A percentile compares a stretch with the other conserved stretches of the same genome.
These are phyloP conservation scores for Alligator mississippiensis DNA, from an alignment of 2,113 vertebrate genomes.

Conservation along the genomic window DNA sequence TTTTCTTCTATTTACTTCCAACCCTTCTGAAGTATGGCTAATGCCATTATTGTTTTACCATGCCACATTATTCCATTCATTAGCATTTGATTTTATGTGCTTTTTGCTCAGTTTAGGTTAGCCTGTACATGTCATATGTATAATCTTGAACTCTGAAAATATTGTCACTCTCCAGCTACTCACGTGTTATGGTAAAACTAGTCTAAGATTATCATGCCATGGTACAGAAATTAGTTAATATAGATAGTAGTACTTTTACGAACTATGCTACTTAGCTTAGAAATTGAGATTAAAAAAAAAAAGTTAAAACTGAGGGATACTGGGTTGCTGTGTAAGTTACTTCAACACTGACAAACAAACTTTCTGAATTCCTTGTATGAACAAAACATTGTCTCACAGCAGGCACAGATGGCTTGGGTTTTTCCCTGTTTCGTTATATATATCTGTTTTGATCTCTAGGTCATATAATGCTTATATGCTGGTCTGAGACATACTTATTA, in stretches of 20 bases:
- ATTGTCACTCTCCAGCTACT: background rate
- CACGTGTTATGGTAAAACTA: background rate
- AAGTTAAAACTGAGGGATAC: background rate
- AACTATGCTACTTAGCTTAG: too few relatives aligned
- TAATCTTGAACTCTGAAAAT: background rate
- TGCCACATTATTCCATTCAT: background rate
- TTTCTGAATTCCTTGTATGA: background rate
- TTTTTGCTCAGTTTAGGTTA: background rate
- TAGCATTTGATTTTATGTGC: background rate
- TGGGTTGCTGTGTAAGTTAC: background rate
- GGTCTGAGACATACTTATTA: background rate
- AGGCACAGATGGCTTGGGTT: background rate
- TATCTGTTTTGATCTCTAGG: background rate
- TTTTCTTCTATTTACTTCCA: background rate
- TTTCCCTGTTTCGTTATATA: background rate
- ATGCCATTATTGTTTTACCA: background rate
- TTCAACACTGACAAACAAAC: background rate
- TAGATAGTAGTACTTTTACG: background rate
- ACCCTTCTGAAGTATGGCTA: background rate
- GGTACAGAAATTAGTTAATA: background rate
- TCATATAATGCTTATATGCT: background rate
- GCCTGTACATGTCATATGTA: background rate
- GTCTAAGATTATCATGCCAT: background rate
- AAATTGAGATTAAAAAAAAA: background rate
- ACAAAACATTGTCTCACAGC: background rate